Percentiles rank a stretch among this genome's conserved stretches.
These are phyloP conservation scores for Apis laboriosa DNA, from an alignment of 1,140 invertebrate species.

Conservation along the genomic window DNA sequence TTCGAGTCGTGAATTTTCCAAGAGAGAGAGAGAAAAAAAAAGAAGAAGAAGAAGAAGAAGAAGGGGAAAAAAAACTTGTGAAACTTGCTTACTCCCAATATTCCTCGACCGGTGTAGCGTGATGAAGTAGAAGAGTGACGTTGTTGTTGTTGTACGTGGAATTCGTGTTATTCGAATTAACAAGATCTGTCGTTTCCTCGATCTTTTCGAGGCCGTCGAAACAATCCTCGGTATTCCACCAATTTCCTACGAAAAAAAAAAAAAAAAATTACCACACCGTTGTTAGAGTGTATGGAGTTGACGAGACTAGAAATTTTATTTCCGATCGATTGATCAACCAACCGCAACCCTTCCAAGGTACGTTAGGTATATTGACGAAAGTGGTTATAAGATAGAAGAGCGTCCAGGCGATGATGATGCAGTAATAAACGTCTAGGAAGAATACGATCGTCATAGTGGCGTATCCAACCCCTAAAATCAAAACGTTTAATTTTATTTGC, in stretches of 20 bases:
- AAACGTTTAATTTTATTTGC: background rate
- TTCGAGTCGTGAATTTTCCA: too few relatives aligned
- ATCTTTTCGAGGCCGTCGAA: conserved; percentile 63
- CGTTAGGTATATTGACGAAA: conserved; percentile 77
- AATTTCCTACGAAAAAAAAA: conserved; percentile 78
- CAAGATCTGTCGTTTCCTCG: background rate
- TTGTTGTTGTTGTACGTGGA: background rate
- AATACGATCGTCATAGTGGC: conserved; percentile 87
- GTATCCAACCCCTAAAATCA: conserved; percentile 84
- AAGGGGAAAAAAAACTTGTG: background rate
- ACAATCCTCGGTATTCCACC: conserved; percentile 83
- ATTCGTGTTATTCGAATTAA: conserved; percentile 17
- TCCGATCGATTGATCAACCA: conserved; percentile 60
- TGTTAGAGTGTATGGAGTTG: too few relatives aligned
- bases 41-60: background rate
- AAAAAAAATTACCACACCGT: too few relatives aligned
- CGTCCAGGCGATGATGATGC: conserved; percentile 85
- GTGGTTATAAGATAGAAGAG: conserved; percentile 84
- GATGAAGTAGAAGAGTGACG: conserved; percentile 44
- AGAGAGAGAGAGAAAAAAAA: too few relatives aligned
- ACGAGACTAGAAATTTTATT: background rate
- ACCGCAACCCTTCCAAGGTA: conserved; percentile 84
- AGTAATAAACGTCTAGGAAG: conserved; percentile 85
- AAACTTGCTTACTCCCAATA: conserved; percentile 83
- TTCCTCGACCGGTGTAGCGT: conserved; percentile 83